phyloP scores from a whole-genome alignment of 2,888 invertebrate species.

The Melieria omissa region DNA sequence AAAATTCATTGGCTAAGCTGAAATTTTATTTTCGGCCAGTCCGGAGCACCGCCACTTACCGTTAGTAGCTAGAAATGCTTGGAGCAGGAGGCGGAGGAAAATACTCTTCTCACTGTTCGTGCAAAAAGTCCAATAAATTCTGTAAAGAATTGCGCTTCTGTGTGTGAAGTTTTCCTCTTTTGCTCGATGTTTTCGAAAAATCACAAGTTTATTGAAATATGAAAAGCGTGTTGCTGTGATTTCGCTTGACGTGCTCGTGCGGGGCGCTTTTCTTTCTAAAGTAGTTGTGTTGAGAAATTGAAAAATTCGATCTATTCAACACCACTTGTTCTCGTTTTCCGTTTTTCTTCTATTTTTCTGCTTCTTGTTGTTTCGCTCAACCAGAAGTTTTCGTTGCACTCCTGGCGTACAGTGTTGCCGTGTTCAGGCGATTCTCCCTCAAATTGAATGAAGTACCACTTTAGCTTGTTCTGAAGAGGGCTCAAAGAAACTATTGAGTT shows the following conservation, averaged over 20 bases:
- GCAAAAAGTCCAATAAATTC: background rate
- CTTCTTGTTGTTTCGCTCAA: background rate
- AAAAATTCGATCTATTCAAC: background rate
- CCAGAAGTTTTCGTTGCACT: background rate
- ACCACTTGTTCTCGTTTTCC: background rate
- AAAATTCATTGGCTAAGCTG: too few species aligned
- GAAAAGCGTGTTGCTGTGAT: slow-evolving; percentile 3
- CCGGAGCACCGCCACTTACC: background rate
- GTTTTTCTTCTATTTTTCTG: background rate
- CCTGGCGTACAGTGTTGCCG: background rate
- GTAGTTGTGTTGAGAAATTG: background rate
- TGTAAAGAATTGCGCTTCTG: background rate
- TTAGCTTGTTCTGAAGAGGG: too few species aligned
- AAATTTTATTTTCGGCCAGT: too few species aligned
- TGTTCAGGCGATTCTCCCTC: too few species aligned
- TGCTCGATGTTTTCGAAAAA: too few species aligned
- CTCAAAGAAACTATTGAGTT: too few species aligned
- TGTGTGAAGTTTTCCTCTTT: background rate
- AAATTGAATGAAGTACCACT: too few species aligned
- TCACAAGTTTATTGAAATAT: background rate
- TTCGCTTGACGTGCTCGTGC: background rate
- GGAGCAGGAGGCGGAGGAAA: background rate
- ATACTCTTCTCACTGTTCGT: background rate
- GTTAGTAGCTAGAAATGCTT: background rate
- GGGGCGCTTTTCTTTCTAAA: background rate